Evolutionary conservation across 2,113 vertebrate species (phyloP).

Genomic region (Ardeotis arabs): DNA sequence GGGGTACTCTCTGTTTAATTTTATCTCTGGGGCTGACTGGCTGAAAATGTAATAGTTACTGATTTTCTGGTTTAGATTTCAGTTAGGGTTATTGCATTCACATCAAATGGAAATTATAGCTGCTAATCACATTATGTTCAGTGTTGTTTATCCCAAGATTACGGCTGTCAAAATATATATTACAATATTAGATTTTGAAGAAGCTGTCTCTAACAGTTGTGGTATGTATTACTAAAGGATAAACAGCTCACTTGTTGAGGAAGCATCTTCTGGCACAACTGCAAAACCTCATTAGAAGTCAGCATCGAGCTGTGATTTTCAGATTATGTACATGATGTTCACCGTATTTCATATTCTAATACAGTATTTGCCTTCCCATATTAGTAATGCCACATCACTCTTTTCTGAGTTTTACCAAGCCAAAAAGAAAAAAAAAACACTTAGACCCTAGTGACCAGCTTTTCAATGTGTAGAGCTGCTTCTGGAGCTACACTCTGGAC

Average conservation of each 20-base stretch:
- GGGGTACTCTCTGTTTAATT: not conserved
- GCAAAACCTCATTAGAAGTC: slow-evolving; percentile 43
- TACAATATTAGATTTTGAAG: slow-evolving; percentile 12
- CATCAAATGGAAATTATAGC: slow-evolving; percentile 1
- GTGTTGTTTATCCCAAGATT: not conserved
- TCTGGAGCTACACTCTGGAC: not conserved
- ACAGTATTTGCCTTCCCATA: not conserved
- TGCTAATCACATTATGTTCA: slow-evolving; percentile 42
- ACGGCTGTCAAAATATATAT: not conserved
- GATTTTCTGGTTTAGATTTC: slow-evolving; percentile 15
- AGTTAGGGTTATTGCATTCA: slow-evolving; percentile 17
- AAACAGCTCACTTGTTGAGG: slow-evolving; percentile 6
- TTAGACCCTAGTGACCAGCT: not conserved
- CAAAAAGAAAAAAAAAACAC: not conserved
- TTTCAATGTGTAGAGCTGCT: not conserved
- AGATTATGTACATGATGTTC: not conserved
- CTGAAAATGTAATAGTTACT: not conserved
- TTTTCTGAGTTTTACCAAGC: not conserved
- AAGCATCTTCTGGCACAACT: slow-evolving; percentile 7
- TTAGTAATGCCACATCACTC: not conserved
- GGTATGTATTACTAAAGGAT: not conserved
- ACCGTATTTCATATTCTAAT: not conserved
- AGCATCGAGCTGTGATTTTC: not conserved
- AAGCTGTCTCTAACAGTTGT: not conserved
- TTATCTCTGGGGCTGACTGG: not conserved